Evolutionary conservation across 2,113 vertebrate species (phyloP), one percentile per base, ranked within the genome.

Genomic region (Machaerirhynchus nigripectus): DNA sequence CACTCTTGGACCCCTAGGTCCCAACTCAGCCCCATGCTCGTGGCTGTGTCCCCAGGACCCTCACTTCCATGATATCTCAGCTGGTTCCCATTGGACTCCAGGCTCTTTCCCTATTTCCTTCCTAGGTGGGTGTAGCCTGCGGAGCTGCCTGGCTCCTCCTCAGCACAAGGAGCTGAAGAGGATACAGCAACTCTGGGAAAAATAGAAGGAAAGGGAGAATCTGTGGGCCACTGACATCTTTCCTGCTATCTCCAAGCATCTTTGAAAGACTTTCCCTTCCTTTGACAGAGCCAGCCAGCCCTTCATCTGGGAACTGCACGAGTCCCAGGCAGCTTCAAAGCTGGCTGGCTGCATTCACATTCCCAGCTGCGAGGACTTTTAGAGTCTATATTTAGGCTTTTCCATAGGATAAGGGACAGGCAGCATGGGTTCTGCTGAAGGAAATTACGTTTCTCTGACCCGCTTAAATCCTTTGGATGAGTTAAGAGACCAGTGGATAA

Each of bases 331-430:
- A 78, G 64, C 90, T 95, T 97, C 95, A 96, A 95, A 97, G 96
- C 63, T 57, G 47, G 39, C 67, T 21, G 81, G 87, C 89, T 75
- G 63, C 89, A 35, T 93, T 83, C 94, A 56, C 81, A 6, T 88
- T 77, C 60, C 82, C 80, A 52, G 73, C 87, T 89, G 93, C 0
- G 1, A 68, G 56, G 81, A 87, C 95, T 88, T 95, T 95, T 28
- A 82, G 71, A 50, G 76, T 47, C 95, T 96, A 96, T 94, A 96
- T 97, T 96, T 95, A 96, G 93, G 87, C 49, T 94, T 94, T 95
- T 96, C 94, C 91, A 61, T 86, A 93, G 94, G 90, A 92, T 75
- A 91, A 94, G 89, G 89, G 87, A 91, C 84, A 93, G 88, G 42
- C 93, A 87, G 87, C 76, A 37, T 90, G 83, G 76, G 44, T 44